phyloP scores from a whole-genome alignment of 2,888 invertebrate species.

The Desoria tigrina region DNA sequence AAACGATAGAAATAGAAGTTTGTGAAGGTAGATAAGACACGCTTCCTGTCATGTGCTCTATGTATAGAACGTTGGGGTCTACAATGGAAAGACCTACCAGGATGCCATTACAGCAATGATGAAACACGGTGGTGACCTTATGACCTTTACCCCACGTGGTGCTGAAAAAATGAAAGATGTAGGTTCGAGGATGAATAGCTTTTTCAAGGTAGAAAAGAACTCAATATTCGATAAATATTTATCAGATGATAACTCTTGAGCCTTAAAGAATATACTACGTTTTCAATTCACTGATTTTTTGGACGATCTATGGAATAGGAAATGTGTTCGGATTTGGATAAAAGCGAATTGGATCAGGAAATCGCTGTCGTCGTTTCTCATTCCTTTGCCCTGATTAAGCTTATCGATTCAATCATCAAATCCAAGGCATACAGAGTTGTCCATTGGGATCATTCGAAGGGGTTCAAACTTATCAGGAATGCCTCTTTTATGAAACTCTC shows the following conservation, averaged over 20 bases:
- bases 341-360: conserved; percentile 38
- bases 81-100: conserved; percentile 37
- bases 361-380: conserved; percentile 38
- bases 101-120: conserved; percentile 35
- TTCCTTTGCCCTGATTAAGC: conserved; percentile 40
- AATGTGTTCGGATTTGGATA: conserved; percentile 36
- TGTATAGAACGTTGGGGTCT: conserved; percentile 31
- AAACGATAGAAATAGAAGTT: too few relatives aligned
- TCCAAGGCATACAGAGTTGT: conserved; percentile 33
- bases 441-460: conserved; percentile 38
- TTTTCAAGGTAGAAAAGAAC: conserved; percentile 31
- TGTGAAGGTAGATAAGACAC: conserved; percentile 6
- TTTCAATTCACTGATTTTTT: background rate
- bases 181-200: conserved; percentile 31
- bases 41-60: conserved; percentile 2
- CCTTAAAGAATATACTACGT: background rate
- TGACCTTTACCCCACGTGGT: conserved; percentile 35
- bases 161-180: conserved; percentile 38
- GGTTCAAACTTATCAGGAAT: conserved; percentile 38
- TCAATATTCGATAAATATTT: too few relatives aligned
- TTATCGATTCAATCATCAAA: conserved; percentile 34
- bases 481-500: conserved; percentile 40
- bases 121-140: conserved; percentile 33
- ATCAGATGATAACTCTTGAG: background rate
- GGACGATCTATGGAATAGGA: conserved; percentile 24